These are phyloP conservation scores for Eudyptes chrysolophus DNA, from an alignment of 2,113 vertebrate species.

Conservation along the genomic window DNA sequence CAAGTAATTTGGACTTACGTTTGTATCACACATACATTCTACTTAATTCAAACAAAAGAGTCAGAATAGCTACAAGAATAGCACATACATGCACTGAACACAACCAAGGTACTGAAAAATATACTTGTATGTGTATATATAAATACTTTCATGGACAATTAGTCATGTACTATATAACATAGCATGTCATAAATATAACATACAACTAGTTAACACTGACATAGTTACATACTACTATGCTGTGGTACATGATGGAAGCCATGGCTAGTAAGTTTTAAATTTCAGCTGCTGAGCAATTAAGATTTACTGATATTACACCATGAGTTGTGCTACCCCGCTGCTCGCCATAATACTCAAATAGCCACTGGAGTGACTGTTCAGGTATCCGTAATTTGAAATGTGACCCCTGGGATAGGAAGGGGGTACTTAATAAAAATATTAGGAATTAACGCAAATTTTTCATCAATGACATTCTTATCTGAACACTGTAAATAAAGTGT, in stretches of 20 bases:
- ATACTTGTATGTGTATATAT: neutral
- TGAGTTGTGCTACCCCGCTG: neutral
- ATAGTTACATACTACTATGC: neutral
- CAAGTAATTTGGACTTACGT: neutral
- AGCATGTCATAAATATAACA: neutral
- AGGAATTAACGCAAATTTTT: neutral
- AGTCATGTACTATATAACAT: neutral
- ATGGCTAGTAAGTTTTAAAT: neutral
- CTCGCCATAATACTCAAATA: neutral
- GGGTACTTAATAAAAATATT: neutral
- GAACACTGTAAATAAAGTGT: neutral
- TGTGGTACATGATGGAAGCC: neutral
- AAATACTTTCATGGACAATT: neutral
- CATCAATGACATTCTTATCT: neutral
- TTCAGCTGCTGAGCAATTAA: neutral
- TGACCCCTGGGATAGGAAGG: rapidly evolving
- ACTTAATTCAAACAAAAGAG: neutral
- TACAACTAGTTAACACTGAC: neutral
- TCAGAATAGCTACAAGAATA: neutral
- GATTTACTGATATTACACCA: neutral
- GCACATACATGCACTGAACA: neutral
- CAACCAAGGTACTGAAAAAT: neutral
- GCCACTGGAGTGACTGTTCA: neutral
- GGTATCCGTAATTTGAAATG: neutral
- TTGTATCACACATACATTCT: neutral